phyloP scores from a whole-genome alignment of 1,140 invertebrate genomes.

The Drosophila sechellia region DNA sequence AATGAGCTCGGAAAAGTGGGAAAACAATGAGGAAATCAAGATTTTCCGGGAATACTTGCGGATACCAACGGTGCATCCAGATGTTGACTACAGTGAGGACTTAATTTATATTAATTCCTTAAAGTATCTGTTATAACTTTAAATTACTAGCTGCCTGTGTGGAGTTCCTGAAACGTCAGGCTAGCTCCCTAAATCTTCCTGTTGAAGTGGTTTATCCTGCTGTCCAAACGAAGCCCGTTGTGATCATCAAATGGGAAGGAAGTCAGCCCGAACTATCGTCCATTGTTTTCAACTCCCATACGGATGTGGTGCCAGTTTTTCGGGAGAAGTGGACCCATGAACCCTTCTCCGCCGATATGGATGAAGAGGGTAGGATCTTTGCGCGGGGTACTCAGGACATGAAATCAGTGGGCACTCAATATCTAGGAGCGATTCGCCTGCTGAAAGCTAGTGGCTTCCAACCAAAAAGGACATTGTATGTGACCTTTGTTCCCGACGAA shows the following conservation, averaged over 20 bases:
- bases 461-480: constrained; percentile 88
- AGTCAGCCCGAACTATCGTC: constrained; percentile 87
- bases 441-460: constrained; percentile 87
- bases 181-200: constrained; percentile 87
- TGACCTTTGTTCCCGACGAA: constrained; percentile 95
- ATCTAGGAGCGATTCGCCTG: constrained; percentile 89
- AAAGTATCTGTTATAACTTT: no score
- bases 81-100: constrained; percentile 88
- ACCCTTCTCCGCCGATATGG: constrained; percentile 91
- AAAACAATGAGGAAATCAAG: constrained; percentile 88
- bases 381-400: constrained; percentile 91
- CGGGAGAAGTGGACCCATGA: constrained; percentile 87
- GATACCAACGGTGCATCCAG: constrained; percentile 92
- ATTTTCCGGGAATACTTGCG: constrained; percentile 92
- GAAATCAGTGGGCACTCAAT: constrained; percentile 78
- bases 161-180: constrained; percentile 89
- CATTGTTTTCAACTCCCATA: constrained; percentile 94
- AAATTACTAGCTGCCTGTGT: constrained; percentile 85
- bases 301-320: constrained; percentile 94
- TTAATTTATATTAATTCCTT: neutral
- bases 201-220: constrained; percentile 85
- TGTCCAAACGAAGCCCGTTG: constrained; percentile 87
- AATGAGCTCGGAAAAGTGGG: constrained; percentile 62
- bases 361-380: constrained; percentile 91
- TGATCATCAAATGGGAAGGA: constrained; percentile 91